Conservation (phyloP, 2,888 invertebrate species). For the Petrolisthes cinctipes region DNA sequence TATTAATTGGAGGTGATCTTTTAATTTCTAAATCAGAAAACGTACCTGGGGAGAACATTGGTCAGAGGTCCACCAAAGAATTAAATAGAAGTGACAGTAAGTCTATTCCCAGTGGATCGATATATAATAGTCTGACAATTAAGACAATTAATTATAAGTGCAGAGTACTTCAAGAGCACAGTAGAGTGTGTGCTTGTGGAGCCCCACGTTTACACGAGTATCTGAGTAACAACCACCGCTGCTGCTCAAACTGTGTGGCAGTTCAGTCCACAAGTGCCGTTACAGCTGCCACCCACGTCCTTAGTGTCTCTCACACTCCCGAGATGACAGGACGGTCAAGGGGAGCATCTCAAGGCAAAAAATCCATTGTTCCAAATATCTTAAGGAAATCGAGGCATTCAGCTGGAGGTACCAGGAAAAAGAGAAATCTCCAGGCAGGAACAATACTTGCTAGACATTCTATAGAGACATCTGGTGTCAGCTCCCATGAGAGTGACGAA, state of each 20-base stretch:
- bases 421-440: not conserved
- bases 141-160: slow-evolving; percentile 50
- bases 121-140: slow-evolving; percentile 30
- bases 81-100: not conserved
- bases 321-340: slow-evolving; percentile 47
- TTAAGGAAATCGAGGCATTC: not conserved
- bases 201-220: slow-evolving; percentile 58
- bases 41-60: not conserved
- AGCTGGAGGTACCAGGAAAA: not conserved
- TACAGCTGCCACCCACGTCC: not conserved
- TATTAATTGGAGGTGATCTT: slow-evolving; percentile 37
- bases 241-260: slow-evolving; percentile 17
- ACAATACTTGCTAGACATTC: not conserved
- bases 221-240: slow-evolving; percentile 40
- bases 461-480: not conserved
- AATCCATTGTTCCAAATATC: not conserved
- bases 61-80: not conserved
- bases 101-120: not conserved
- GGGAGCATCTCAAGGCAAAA: not conserved
- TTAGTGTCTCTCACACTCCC: not conserved
- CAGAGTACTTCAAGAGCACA: slow-evolving; percentile 41
- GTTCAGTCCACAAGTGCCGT: not conserved
- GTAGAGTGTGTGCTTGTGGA: slow-evolving; percentile 38
- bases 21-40: slow-evolving; percentile 28
- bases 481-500: slow-evolving; percentile 20